Percentiles rank a stretch among this genome's conserved stretches.
These are phyloP conservation scores for Cerastoderma edule DNA, from an alignment of 2,888 invertebrate genomes.

Conservation along the genomic window DNA sequence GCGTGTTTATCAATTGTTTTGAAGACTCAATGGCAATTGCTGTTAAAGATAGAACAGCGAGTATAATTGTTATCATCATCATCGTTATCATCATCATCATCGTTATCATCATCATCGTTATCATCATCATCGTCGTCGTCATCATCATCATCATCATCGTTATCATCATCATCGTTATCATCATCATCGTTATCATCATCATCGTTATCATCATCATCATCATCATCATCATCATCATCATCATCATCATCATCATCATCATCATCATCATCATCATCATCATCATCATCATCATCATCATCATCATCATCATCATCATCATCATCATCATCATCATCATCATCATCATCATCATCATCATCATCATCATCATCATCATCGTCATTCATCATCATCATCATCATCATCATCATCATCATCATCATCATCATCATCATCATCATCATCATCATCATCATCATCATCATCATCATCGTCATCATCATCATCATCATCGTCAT, in stretches of 20 bases:
- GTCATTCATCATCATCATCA: no score
- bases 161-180: constrained; percentile 1
- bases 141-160: neutral
- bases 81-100: neutral
- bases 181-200: neutral
- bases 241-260: constrained; percentile 35
- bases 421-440: constrained; percentile 33
- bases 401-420: constrained; percentile 33
- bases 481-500: constrained; percentile 33
- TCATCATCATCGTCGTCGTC: neutral
- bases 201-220: constrained; percentile 3
- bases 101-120: constrained; percentile 1
- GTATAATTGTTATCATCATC: neutral
- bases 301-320: constrained; percentile 22
- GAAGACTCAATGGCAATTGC: neutral
- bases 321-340: constrained; percentile 23
- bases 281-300: constrained; percentile 34
- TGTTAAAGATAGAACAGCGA: no score
- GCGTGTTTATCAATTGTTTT: neutral
- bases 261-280: constrained; percentile 35
- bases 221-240: constrained; percentile 13
- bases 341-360: constrained; percentile 11
- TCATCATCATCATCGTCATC: constrained; percentile 24
- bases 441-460: constrained; percentile 37
- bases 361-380: no score